Conservation (phyloP, 2,888 invertebrate genomes). For the Azorinus chamasolen region DNA sequence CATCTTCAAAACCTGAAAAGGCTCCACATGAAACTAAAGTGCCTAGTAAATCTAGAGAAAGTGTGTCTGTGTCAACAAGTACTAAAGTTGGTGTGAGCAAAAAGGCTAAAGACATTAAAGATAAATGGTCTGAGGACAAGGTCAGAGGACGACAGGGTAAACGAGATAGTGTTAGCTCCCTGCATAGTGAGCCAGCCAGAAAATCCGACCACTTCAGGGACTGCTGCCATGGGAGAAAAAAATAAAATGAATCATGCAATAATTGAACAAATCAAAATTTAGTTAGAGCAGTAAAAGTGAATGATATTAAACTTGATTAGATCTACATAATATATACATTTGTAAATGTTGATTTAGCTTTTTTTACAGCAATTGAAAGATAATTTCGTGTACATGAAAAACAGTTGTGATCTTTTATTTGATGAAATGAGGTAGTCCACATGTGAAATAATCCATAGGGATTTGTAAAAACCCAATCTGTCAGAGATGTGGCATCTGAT, state of each 20-base stretch:
- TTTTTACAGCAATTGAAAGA: too few species aligned
- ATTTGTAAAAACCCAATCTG: too few species aligned
- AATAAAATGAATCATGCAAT: constrained; percentile 5
- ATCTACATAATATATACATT: too few species aligned
- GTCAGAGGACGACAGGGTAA: constrained; percentile 21
- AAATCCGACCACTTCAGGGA: constrained; percentile 48
- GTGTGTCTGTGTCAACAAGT: background rate
- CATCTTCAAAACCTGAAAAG: constrained; percentile 3
- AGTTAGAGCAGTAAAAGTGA: too few species aligned
- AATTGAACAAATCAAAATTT: too few species aligned
- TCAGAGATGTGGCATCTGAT: too few species aligned
- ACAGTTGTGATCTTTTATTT: too few species aligned
- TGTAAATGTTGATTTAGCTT: too few species aligned
- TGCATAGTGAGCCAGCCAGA: constrained; percentile 50
- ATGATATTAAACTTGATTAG: too few species aligned
- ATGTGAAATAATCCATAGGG: too few species aligned
- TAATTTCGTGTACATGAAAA: too few species aligned
- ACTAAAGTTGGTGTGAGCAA: background rate
- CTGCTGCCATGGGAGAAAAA: constrained; percentile 55
- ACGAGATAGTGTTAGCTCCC: constrained; percentile 52
- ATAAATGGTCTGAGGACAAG: constrained; percentile 16
- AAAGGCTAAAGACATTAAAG: background rate
- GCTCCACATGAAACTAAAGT: constrained; percentile 8
- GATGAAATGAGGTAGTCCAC: too few species aligned
- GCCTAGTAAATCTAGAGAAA: background rate